phyloP scores from a whole-genome alignment of 2,113 vertebrate genomes.

The Zosterops japonicus region DNA sequence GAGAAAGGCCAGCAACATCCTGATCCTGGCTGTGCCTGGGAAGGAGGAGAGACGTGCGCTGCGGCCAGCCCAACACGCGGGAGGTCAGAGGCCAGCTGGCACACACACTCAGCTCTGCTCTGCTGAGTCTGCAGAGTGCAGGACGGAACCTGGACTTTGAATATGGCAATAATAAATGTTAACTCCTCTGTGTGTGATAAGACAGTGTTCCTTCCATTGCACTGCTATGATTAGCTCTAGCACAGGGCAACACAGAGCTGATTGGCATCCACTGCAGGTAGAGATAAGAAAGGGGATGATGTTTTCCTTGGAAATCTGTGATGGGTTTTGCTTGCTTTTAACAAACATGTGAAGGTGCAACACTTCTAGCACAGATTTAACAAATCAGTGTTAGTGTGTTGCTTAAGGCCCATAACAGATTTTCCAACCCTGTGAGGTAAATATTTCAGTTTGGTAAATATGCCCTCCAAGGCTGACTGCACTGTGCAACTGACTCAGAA shows the following conservation, averaged over 20 bases:
- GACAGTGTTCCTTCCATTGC: not conserved
- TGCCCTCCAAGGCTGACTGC: not conserved
- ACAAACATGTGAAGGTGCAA: not conserved
- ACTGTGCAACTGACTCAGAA: not conserved
- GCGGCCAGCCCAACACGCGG: not conserved
- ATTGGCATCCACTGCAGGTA: not conserved
- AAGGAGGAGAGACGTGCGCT: not conserved
- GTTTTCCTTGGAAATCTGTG: not conserved
- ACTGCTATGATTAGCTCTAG: not conserved
- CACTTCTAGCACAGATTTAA: not conserved
- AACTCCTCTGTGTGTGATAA: conserved; percentile 49
- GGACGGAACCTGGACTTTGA: conserved; percentile 59
- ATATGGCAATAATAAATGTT: conserved; percentile 26
- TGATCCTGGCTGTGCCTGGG: not conserved
- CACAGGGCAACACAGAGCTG: not conserved
- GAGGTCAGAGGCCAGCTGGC: conserved; percentile 42
- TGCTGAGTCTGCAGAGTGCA: conserved; percentile 31
- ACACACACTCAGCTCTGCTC: not conserved
- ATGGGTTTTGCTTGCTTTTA: not conserved
- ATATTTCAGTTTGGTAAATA: not conserved
- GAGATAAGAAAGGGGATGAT: not conserved
- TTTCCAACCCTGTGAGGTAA: not conserved
- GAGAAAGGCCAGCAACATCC: not conserved
- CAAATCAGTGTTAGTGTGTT: not conserved
- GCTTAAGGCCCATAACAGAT: not conserved